Evolutionary conservation across 2,113 vertebrate species (phyloP).

Genomic region (Pomatorhinus ruficollis): DNA sequence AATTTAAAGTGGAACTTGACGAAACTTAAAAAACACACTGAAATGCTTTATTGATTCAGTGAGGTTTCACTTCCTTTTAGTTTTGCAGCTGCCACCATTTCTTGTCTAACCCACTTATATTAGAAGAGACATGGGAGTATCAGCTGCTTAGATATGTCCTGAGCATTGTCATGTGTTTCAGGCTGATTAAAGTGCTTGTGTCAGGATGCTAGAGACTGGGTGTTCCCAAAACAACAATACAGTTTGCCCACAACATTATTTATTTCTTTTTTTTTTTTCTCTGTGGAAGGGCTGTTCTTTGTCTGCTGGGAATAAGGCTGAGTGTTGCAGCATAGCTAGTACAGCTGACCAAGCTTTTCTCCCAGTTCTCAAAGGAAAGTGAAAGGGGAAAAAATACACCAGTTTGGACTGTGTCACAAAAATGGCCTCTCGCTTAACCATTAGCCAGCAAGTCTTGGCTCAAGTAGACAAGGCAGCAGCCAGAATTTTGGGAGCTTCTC

Average conservation of each 20-base stretch:
- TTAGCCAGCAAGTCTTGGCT: slow-evolving; percentile 22
- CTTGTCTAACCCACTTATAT: background rate
- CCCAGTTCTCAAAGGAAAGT: slow-evolving; percentile 27
- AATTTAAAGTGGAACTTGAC: background rate
- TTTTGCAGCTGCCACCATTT: slow-evolving; percentile 2
- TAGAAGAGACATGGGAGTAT: background rate
- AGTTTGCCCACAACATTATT: background rate
- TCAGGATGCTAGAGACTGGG: background rate
- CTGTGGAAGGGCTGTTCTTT: background rate
- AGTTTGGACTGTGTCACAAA: background rate
- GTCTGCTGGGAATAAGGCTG: background rate
- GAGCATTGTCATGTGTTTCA: background rate
- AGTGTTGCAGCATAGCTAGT: background rate
- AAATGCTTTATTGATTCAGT: background rate
- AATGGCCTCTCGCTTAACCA: slow-evolving; percentile 3
- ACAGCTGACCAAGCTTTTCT: slow-evolving; percentile 52
- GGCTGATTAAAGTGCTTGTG: slow-evolving; percentile 6
- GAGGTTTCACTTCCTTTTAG: background rate
- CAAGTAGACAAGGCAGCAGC: background rate
- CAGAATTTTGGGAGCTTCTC: slow-evolving; percentile 31
- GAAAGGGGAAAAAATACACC: background rate
- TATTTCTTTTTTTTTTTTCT: background rate
- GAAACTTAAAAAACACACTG: background rate
- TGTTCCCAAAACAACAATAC: slow-evolving; percentile 3
- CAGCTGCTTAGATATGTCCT: background rate